Conservation (phyloP, 1,140 invertebrate genomes). For the Drosophila simulans region DNA sequence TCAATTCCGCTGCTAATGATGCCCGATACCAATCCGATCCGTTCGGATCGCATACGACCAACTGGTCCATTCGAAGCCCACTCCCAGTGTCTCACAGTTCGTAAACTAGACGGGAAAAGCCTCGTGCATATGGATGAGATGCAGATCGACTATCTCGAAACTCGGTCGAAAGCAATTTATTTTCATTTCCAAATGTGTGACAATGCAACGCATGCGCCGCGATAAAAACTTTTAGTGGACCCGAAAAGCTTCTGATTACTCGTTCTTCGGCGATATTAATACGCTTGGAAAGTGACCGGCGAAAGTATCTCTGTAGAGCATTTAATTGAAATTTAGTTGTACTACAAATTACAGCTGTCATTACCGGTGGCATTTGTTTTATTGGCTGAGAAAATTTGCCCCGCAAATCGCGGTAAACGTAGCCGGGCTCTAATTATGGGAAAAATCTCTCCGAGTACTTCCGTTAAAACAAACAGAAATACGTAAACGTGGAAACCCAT, state of each 20-base stretch:
- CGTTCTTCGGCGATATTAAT: constrained; percentile 55
- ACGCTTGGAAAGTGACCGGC: constrained; percentile 57
- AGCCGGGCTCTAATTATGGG: constrained; percentile 71
- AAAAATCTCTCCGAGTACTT: constrained; percentile 73
- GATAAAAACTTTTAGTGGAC: constrained; percentile 55
- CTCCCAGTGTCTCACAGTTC: constrained; percentile 66
- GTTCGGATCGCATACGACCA: constrained; percentile 33
- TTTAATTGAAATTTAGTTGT: constrained; percentile 76
- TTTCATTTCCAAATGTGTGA: constrained; percentile 81
- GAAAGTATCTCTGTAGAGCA: constrained; percentile 33
- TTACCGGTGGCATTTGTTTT: constrained; percentile 76
- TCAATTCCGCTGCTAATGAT: constrained; percentile 84
- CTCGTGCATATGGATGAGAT: constrained; percentile 67
- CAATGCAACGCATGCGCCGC: constrained; percentile 71
- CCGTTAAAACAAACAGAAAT: constrained; percentile 72
- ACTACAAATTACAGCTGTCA: constrained; percentile 64
- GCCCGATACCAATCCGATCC: constrained; percentile 58
- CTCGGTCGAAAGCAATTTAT: constrained; percentile 70
- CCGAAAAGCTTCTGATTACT: constrained; percentile 4
- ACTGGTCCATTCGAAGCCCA: constrained; percentile 38
- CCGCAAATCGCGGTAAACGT: constrained; percentile 58
- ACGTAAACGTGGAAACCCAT: constrained; percentile 76
- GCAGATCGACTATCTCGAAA: constrained; percentile 30
- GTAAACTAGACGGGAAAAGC: constrained; percentile 72
- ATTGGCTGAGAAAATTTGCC: constrained; percentile 76